Percentiles rank a stretch among this genome's conserved stretches.
Evolutionary conservation across 2,888 invertebrate species (phyloP).

Genomic region (Pantelozetes paolii): DNA sequence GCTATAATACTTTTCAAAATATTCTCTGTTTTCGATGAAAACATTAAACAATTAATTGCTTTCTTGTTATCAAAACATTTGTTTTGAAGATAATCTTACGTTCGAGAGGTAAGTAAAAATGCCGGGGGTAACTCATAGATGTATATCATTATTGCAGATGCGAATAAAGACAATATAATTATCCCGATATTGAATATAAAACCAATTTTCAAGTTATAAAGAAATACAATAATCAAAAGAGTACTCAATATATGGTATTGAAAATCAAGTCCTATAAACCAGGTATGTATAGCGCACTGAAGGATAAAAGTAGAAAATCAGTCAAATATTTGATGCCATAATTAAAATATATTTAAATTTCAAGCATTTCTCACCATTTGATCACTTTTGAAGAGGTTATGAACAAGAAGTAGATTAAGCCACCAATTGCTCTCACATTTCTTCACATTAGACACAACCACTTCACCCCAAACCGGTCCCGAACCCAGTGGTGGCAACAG

Average conservation of each 20-base stretch:
- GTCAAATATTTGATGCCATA: too few relatives aligned
- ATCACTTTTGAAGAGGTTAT: constrained; percentile 33
- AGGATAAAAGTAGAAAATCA: too few relatives aligned
- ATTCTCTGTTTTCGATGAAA: not conserved
- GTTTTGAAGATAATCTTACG: too few relatives aligned
- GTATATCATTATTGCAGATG: not conserved
- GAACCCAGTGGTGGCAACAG: constrained; percentile 38
- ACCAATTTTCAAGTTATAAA: not conserved
- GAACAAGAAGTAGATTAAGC: constrained; percentile 39
- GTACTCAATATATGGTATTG: constrained; percentile 25
- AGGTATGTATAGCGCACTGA: constrained; percentile 40
- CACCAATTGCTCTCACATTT: constrained; percentile 41
- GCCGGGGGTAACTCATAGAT: not conserved
- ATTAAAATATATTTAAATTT: constrained; percentile 7
- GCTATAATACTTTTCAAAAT: constrained; percentile 8
- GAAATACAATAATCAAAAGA: constrained; percentile 9
- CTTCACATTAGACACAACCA: not conserved
- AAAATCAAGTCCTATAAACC: constrained; percentile 39
- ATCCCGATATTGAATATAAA: not conserved
- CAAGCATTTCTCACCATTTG: constrained; percentile 30
- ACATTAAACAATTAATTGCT: not conserved
- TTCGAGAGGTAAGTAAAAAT: not conserved
- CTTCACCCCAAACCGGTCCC: constrained; percentile 38
- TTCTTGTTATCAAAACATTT: not conserved
- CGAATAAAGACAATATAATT: not conserved